Evolutionary conservation across 2,797 vertebrate genomes (phyloP).

Genomic region (Eutrigla gurnardus): DNA sequence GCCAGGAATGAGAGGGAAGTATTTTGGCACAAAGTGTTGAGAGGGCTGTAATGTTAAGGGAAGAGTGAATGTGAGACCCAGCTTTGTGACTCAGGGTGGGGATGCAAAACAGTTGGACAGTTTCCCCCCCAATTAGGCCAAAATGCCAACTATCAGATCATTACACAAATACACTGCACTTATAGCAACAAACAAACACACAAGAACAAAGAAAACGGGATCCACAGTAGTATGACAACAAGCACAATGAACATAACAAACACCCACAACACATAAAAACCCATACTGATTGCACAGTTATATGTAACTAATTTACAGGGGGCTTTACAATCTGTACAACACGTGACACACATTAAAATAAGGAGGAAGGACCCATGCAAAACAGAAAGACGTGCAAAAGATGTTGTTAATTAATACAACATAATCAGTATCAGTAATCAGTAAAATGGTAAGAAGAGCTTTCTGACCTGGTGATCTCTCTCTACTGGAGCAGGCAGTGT

Average conservation of each 20-base stretch:
- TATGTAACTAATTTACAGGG: neutral
- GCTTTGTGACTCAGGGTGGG: too few relatives aligned
- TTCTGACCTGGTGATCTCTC: neutral
- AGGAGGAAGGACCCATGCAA: neutral
- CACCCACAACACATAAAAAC: neutral
- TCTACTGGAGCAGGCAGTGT: neutral
- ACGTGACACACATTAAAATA: neutral
- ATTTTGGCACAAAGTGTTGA: slow-evolving; percentile 60
- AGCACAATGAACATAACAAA: neutral
- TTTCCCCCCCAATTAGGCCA: too few relatives aligned
- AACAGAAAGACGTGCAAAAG: neutral
- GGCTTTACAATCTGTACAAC: neutral
- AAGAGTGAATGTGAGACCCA: neutral
- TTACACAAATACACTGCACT: neutral
- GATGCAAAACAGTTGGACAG: too few relatives aligned
- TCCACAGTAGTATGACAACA: neutral
- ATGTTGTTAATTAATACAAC: neutral
- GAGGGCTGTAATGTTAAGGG: slow-evolving; percentile 23
- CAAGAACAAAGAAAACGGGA: neutral
- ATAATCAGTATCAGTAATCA: neutral
- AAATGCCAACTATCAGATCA: neutral
- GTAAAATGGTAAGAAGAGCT: neutral
- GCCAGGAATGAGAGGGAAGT: slow-evolving; percentile 60
- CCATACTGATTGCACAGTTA: neutral
- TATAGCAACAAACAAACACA: neutral